Evolutionary conservation across 2,888 invertebrate species (phyloP).

Genomic region (Sphaerophoria rueppellii): DNA sequence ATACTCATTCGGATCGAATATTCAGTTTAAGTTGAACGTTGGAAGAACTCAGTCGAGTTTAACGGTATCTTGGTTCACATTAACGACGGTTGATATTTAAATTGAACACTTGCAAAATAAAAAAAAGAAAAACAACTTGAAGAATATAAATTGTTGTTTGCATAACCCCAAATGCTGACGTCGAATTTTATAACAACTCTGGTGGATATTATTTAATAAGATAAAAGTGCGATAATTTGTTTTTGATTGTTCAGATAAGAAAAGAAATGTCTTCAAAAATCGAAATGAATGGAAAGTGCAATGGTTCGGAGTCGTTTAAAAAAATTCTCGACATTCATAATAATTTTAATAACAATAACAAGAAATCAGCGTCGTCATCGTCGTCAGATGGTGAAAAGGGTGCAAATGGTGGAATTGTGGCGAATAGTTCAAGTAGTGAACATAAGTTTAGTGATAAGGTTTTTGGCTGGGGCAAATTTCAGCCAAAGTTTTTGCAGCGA

Average conservation of each 20-base stretch:
- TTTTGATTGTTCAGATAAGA: neutral
- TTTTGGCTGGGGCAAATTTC: conserved; percentile 88
- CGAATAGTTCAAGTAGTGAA: conserved; percentile 14
- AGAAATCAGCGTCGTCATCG: conserved; percentile 61
- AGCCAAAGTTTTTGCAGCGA: conserved; percentile 86
- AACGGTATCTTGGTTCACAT: neutral
- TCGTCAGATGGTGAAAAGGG: conserved; percentile 64
- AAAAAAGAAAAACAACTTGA: neutral
- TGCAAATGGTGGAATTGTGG: neutral
- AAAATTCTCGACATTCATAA: conserved; percentile 74
- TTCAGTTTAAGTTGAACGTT: conserved; percentile 67
- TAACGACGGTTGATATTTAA: conserved; percentile 20
- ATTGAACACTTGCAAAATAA: neutral
- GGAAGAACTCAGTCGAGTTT: conserved; percentile 53
- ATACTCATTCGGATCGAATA: conserved; percentile 31
- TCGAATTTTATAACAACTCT: too few species aligned
- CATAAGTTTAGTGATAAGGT: conserved; percentile 66
- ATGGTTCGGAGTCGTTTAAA: conserved; percentile 43
- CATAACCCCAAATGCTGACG: conserved; percentile 13
- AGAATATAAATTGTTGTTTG: neutral
- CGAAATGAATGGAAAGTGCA: conserved; percentile 36
- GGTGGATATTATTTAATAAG: neutral
- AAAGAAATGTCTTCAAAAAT: conserved; percentile 41
- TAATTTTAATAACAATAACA: conserved; percentile 78
- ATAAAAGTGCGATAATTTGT: conserved; percentile 16